Evolutionary conservation across 37 sponge, comb jelly and placozoan genomes (phyloP).

Genomic region (Ephydatia muelleri): DNA sequence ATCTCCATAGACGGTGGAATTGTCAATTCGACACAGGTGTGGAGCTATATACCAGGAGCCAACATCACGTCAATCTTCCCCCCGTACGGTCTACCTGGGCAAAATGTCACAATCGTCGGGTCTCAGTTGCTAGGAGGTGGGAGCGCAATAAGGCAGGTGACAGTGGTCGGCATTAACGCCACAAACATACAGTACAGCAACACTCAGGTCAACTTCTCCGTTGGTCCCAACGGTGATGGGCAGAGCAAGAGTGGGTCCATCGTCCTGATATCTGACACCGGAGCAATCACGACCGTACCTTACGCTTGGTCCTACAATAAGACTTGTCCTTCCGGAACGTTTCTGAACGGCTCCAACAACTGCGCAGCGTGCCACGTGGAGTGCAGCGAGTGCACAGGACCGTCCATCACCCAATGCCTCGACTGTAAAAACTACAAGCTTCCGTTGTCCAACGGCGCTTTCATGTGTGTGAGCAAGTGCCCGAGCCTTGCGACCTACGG

Average conservation of each 20-base stretch:
- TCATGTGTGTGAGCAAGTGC: slow-evolving; percentile 52
- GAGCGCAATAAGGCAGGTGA: slow-evolving; percentile 12
- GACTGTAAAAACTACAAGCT: slow-evolving; percentile 41
- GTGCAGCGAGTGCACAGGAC: slow-evolving; percentile 47
- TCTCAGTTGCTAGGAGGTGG: slow-evolving; percentile 56
- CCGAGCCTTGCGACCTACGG: slow-evolving; percentile 45
- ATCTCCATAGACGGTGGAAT: slow-evolving; percentile 50
- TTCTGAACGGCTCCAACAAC: slow-evolving; percentile 18
- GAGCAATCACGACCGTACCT: slow-evolving; percentile 36
- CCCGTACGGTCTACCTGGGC: slow-evolving; percentile 33
- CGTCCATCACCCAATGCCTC: slow-evolving; percentile 34
- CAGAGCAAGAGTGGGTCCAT: slow-evolving; percentile 18
- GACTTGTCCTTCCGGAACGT: slow-evolving; percentile 45
- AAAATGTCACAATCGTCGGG: slow-evolving; percentile 56
- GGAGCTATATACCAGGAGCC: slow-evolving; percentile 42
- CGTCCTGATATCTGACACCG: slow-evolving; percentile 58
- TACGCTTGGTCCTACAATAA: slow-evolving; percentile 43
- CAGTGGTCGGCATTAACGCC: slow-evolving; percentile 49
- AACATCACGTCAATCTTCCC: slow-evolving; percentile 44
- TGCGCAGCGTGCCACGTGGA: slow-evolving; percentile 44
- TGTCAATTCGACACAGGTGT: slow-evolving; percentile 15
- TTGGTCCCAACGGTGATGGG: slow-evolving; percentile 40
- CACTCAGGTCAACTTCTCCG: slow-evolving; percentile 15
- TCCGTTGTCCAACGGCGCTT: neutral
- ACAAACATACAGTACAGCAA: neutral